Conservation (phyloP, 2,113 vertebrate species). For the Sander lucioperca region DNA sequence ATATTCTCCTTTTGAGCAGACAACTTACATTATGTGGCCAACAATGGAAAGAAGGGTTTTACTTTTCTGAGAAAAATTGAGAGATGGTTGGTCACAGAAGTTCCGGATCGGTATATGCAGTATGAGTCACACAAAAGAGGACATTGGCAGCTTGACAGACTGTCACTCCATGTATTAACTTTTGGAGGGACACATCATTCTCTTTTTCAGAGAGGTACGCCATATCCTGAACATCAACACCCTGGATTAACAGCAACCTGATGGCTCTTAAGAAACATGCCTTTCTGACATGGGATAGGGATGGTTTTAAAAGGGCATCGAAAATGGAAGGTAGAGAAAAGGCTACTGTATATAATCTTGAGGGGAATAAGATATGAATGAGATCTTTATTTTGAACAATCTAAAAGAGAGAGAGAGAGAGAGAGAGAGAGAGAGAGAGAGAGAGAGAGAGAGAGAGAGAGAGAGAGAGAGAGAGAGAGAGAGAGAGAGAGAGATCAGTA, state of each 20-base stretch:
- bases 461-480: neutral
- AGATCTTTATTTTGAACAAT: too few relatives aligned
- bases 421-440: neutral
- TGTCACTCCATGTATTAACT: neutral
- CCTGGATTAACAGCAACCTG: neutral
- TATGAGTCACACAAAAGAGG: neutral
- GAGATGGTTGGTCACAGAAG: neutral
- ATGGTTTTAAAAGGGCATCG: neutral
- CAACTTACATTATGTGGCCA: neutral
- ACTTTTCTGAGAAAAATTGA: constrained; percentile 2
- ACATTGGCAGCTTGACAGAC: neutral
- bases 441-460: neutral
- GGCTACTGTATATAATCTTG: neutral
- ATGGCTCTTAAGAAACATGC: neutral
- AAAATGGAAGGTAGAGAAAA: neutral
- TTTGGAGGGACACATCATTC: neutral
- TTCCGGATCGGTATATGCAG: neutral
- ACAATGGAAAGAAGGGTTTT: neutral
- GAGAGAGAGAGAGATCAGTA: neutral
- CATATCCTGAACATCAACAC: neutral
- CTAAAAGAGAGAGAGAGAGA: neutral
- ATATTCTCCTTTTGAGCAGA: constrained; percentile 21
- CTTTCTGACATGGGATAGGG: neutral
- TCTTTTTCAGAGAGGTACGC: neutral
- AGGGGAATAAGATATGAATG: neutral